A percentile compares a stretch with the other conserved stretches of the same genome.
phyloP scores from a whole-genome alignment of 2,888 invertebrate genomes.

The Stegophylla sp. region DNA sequence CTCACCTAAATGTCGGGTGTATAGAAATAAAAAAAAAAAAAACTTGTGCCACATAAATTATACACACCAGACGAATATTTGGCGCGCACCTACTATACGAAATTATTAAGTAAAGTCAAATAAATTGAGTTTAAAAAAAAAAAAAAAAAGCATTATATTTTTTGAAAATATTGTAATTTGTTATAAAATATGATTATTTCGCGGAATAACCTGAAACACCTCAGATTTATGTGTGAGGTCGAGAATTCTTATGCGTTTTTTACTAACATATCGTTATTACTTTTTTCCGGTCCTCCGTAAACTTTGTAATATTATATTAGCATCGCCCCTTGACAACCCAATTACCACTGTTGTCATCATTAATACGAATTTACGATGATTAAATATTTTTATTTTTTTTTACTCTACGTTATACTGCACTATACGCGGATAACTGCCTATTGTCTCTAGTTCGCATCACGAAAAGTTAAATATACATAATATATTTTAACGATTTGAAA shows the following conservation, averaged over 20 bases:
- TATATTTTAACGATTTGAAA: too few species aligned
- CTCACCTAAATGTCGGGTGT: slow-evolving; percentile 44
- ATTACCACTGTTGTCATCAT: slow-evolving; percentile 23
- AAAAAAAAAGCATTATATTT: too few species aligned
- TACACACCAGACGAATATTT: slow-evolving; percentile 20
- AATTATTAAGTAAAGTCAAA: slow-evolving; percentile 26
- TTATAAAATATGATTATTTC: slow-evolving; percentile 25
- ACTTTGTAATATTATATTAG: slow-evolving; percentile 9
- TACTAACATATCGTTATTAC: background rate
- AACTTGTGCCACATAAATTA: slow-evolving; percentile 44
- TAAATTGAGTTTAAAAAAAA: slow-evolving; percentile 31
- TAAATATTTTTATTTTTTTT: too few species aligned
- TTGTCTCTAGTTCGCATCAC: too few species aligned
- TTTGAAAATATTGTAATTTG: slow-evolving; percentile 16
- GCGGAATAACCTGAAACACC: background rate
- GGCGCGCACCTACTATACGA: background rate
- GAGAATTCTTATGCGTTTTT: background rate
- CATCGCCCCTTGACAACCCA: background rate
- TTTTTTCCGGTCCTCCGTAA: background rate
- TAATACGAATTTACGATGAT: background rate
- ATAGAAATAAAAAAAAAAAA: slow-evolving; percentile 10
- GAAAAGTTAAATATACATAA: too few species aligned
- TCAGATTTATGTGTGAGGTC: slow-evolving; percentile 20
- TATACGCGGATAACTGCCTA: too few species aligned
- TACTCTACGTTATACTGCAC: too few species aligned